A percentile compares a stretch with the other conserved stretches of the same genome.
Conservation (phyloP, 1,140 invertebrate species). For the Cotesia typhae region DNA sequence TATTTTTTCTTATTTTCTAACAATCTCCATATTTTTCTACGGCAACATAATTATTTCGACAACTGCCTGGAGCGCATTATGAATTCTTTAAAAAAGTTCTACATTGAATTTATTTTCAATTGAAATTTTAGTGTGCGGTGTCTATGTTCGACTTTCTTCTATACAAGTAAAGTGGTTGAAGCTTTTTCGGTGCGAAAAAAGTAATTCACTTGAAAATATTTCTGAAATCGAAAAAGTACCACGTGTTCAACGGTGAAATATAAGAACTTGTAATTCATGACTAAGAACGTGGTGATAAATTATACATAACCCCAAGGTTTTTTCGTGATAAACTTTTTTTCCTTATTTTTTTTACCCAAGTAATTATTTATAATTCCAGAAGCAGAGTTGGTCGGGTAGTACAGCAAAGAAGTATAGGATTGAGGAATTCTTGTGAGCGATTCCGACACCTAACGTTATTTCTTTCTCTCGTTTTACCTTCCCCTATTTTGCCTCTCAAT, state of each 20-base stretch:
- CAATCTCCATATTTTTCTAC: background rate
- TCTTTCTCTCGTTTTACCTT: slow-evolving; percentile 13
- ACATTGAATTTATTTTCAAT: slow-evolving; percentile 22
- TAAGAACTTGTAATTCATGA: slow-evolving; percentile 29
- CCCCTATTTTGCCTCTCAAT: slow-evolving; percentile 33
- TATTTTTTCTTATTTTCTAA: background rate
- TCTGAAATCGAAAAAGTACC: slow-evolving; percentile 8
- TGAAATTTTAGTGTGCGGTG: background rate
- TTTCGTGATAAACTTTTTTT: slow-evolving; percentile 7
- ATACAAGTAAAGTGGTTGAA: background rate
- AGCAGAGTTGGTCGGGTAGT: background rate
- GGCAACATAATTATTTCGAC: background rate
- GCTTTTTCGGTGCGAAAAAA: background rate
- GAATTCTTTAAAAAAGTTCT: slow-evolving; percentile 11
- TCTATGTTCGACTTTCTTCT: slow-evolving; percentile 5
- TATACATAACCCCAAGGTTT: slow-evolving; percentile 26
- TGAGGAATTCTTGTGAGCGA: slow-evolving; percentile 26
- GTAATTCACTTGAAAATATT: slow-evolving; percentile 13
- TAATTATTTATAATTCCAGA: slow-evolving; percentile 39
- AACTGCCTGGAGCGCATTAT: slow-evolving; percentile 6
- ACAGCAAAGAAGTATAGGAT: slow-evolving; percentile 11
- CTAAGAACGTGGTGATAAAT: slow-evolving; percentile 19
- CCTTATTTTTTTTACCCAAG: slow-evolving; percentile 25
- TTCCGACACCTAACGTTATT: slow-evolving; percentile 38
- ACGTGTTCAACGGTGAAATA: slow-evolving; percentile 8